phyloP scores from a whole-genome alignment of 2,113 vertebrate genomes.

The Benitochromis conjunctus region DNA sequence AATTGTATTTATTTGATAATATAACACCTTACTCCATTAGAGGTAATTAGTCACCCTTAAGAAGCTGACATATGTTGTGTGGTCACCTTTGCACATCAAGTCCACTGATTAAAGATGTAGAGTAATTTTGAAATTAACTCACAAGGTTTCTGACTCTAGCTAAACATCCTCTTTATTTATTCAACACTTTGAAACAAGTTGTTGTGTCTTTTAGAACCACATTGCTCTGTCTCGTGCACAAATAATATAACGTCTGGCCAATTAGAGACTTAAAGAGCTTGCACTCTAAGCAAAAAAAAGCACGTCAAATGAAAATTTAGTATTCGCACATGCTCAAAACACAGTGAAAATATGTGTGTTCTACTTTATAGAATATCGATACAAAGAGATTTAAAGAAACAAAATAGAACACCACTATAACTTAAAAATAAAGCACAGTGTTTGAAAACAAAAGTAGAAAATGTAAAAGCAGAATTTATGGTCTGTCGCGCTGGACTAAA shows the following conservation, averaged over 20 bases:
- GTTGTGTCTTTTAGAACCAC: background rate
- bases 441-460: background rate
- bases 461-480: background rate
- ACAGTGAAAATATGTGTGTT: background rate
- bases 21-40: background rate
- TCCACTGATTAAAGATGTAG: background rate
- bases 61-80: background rate
- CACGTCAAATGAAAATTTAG: background rate
- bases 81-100: background rate
- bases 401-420: background rate
- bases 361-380: background rate
- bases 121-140: background rate
- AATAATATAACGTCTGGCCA: background rate
- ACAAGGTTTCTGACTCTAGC: background rate
- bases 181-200: background rate
- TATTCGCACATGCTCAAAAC: background rate
- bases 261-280: background rate
- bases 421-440: background rate
- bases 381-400: background rate
- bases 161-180: background rate
- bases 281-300: background rate
- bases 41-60: background rate
- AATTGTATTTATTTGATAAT: background rate
- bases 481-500: accelerated
- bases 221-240: background rate